Conservation (phyloP, 1,140 invertebrate species). For the Macrobrachium rosenbergii region DNA sequence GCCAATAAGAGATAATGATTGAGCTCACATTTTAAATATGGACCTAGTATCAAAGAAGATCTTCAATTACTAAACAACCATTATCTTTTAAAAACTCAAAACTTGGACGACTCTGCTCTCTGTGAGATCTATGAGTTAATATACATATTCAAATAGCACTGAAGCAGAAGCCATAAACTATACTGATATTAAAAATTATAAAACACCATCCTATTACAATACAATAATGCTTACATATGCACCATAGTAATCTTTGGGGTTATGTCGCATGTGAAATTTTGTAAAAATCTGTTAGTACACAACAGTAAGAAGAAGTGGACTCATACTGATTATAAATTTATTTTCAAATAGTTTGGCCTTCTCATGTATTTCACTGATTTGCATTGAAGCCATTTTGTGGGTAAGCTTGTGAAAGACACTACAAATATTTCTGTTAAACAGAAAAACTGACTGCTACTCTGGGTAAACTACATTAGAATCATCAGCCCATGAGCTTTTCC, state of each 20-base stretch:
- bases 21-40: no score
- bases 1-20: no score
- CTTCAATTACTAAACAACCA: no score
- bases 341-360: slow-evolving; percentile 32
- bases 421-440: slow-evolving; percentile 54
- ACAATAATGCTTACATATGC: slow-evolving; percentile 58
- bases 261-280: slow-evolving; percentile 48
- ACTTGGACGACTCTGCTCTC: slow-evolving; percentile 53
- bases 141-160: slow-evolving; percentile 60
- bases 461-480: slow-evolving; percentile 49
- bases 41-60: no score
- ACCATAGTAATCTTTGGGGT: slow-evolving; percentile 57
- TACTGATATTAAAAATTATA: slow-evolving; percentile 59
- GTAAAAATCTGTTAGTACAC: slow-evolving; percentile 43
- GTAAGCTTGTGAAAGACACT: slow-evolving; percentile 57
- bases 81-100: no score
- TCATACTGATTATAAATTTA: slow-evolving; percentile 20
- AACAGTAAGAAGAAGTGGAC: slow-evolving; percentile 42
- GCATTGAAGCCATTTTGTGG: slow-evolving; percentile 48
- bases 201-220: slow-evolving; percentile 58
- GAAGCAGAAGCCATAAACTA: slow-evolving; percentile 62
- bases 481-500: slow-evolving; percentile 37
- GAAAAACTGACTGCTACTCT: slow-evolving; percentile 33
- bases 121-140: slow-evolving; percentile 39
- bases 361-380: slow-evolving; percentile 40